Percentiles rank a stretch among this genome's conserved stretches.
phyloP scores from a whole-genome alignment of 92 coral and sea anemone species.

The Zoanthus sansibaricus region DNA sequence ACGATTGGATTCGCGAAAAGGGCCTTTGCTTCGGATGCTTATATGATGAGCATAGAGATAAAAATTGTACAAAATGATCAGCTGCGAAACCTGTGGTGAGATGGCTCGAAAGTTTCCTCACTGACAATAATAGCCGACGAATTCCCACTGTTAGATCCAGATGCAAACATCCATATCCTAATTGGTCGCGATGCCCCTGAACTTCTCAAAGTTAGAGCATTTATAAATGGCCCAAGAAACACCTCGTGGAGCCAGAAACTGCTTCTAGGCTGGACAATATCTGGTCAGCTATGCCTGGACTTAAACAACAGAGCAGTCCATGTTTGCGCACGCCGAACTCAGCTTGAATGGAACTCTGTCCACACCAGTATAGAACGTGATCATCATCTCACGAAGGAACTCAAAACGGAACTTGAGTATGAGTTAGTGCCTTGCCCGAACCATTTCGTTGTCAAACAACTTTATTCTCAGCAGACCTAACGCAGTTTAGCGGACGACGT shows the following conservation, averaged over 20 bases:
- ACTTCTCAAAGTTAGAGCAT: constrained; percentile 2
- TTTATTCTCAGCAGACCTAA: too few species aligned
- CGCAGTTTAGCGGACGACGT: too few species aligned
- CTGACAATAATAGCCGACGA: constrained; percentile 43
- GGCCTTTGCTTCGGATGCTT: constrained; percentile 65
- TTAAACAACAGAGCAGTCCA: background rate
- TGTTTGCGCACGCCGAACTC: background rate
- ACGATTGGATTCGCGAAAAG: constrained; percentile 58
- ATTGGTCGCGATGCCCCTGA: constrained; percentile 5
- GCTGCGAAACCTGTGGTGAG: constrained; percentile 53
- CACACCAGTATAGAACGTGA: background rate
- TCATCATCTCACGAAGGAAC: background rate
- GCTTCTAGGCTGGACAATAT: constrained; percentile 33
- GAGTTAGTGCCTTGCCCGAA: too few species aligned
- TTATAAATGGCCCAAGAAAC: background rate
- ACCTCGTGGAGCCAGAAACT: constrained; percentile 24
- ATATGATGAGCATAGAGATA: constrained; percentile 50
- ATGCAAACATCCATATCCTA: constrained; percentile 38
- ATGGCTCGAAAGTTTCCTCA: constrained; percentile 48
- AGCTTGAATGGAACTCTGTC: background rate
- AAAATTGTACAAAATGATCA: constrained; percentile 56
- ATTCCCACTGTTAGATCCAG: constrained; percentile 53
- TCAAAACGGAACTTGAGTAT: background rate
- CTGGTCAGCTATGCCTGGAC: background rate
- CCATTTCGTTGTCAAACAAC: too few species aligned